These are phyloP conservation scores for Benitochromis conjunctus DNA, from an alignment of 2,113 vertebrate species.

Conservation along the genomic window DNA sequence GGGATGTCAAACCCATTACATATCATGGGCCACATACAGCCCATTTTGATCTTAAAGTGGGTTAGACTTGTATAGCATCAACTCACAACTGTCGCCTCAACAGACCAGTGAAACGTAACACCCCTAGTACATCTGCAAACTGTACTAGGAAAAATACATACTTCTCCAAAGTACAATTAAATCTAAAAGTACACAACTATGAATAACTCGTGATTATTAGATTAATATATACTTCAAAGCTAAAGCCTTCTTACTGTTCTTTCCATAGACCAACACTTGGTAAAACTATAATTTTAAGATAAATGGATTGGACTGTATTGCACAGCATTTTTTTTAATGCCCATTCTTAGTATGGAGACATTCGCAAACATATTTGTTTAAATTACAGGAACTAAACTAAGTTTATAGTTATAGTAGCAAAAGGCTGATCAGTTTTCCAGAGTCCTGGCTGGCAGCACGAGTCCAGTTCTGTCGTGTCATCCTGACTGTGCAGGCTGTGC, in stretches of 20 bases:
- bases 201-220: neutral
- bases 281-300: neutral
- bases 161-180: neutral
- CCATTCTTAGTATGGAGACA: neutral
- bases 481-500: slow-evolving; percentile 46
- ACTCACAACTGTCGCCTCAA: neutral
- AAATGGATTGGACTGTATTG: neutral
- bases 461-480: slow-evolving; percentile 65
- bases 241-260: neutral
- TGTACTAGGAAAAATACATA: neutral
- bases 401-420: neutral
- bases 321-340: neutral
- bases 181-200: neutral
- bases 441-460: neutral
- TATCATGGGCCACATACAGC: neutral
- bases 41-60: neutral
- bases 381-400: neutral
- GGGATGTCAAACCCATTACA: neutral
- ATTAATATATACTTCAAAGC: neutral
- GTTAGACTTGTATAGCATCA: neutral
- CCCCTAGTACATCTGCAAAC: neutral
- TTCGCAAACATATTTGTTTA: neutral
- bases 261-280: neutral
- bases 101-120: neutral
- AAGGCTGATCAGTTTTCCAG: neutral